Percentiles rank a stretch among this genome's conserved stretches.
Conservation (phyloP, 2,113 vertebrate species). For the Misgurnus anguillicaudatus region DNA sequence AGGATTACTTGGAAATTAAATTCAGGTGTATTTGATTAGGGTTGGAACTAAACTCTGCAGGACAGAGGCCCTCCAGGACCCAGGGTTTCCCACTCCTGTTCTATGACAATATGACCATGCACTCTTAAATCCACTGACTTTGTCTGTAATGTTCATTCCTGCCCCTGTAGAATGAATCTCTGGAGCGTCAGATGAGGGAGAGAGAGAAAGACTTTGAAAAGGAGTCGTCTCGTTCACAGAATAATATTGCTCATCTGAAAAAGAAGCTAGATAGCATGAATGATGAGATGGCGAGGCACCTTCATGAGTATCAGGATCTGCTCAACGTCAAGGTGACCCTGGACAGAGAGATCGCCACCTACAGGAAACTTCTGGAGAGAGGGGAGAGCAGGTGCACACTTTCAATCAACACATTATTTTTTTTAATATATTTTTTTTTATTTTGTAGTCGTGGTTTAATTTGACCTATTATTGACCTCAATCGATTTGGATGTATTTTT, state of each 20-base stretch:
- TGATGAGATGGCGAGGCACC: conserved; percentile 95
- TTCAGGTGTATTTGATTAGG: no score
- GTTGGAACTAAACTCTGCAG: no score
- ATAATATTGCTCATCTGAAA: conserved; percentile 86
- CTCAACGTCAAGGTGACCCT: conserved; percentile 97
- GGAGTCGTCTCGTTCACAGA: conserved; percentile 87
- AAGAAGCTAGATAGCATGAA: conserved; percentile 95
- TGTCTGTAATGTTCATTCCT: neutral
- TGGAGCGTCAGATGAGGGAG: conserved; percentile 94
- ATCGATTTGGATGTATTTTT: no score
- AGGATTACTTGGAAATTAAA: no score
- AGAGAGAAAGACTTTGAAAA: conserved; percentile 89
- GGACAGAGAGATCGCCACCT: conserved; percentile 64
- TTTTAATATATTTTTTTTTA: no score
- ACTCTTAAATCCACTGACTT: no score
- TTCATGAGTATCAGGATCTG: conserved; percentile 94
- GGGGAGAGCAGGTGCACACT: conserved; percentile 86
- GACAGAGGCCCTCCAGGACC: no score
- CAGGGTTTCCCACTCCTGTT: no score
- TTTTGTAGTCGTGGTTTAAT: no score
- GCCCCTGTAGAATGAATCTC: conserved; percentile 85
- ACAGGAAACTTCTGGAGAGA: conserved; percentile 96
- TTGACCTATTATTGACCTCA: no score
- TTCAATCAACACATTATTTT: no score
- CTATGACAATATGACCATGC: no score